Evolutionary conservation across 2,888 invertebrate genomes (phyloP).

Genomic region (Caenorhabditis panamensis): DNA sequence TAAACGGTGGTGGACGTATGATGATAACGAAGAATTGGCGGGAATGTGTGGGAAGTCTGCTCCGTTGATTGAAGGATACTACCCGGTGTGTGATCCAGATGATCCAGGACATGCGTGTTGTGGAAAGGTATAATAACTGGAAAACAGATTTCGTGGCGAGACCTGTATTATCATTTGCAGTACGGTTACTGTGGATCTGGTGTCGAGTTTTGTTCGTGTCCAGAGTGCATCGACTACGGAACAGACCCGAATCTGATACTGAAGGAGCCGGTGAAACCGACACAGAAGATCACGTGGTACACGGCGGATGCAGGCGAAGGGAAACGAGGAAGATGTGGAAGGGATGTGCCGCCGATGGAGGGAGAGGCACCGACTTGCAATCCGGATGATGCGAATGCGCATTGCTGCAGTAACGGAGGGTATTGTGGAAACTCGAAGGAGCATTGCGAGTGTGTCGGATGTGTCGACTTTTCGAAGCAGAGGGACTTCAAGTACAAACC

Average conservation of each 20-base stretch:
- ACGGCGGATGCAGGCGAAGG: conserved; percentile 76
- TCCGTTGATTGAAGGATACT: conserved; percentile 79
- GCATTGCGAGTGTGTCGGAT: conserved; percentile 79
- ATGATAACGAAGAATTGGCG: conserved; percentile 76
- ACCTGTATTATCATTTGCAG: too few relatives aligned
- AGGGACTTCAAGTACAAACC: conserved; percentile 69
- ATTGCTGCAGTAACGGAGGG: conserved; percentile 77
- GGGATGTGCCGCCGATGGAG: conserved; percentile 70
- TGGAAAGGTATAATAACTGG: too few relatives aligned
- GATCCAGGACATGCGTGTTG: conserved; percentile 81
- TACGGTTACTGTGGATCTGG: conserved; percentile 80
- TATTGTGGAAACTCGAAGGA: conserved; percentile 77
- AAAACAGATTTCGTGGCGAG: too few relatives aligned
- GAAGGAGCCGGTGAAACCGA: conserved; percentile 75
- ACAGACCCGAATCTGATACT: conserved; percentile 74
- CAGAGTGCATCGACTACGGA: conserved; percentile 78
- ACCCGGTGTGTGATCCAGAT: conserved; percentile 81
- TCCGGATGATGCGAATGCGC: conserved; percentile 73
- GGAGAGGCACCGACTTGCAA: conserved; percentile 75
- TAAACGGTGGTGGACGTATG: conserved; percentile 81
- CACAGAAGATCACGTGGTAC: conserved; percentile 72
- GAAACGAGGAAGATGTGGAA: conserved; percentile 76
- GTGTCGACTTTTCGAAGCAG: conserved; percentile 75
- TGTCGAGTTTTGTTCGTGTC: conserved; percentile 79
- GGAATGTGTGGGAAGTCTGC: conserved; percentile 80